These are phyloP conservation scores for Parnassius orleans DNA, from an alignment of 2,888 invertebrate genomes.

Conservation along the genomic window DNA sequence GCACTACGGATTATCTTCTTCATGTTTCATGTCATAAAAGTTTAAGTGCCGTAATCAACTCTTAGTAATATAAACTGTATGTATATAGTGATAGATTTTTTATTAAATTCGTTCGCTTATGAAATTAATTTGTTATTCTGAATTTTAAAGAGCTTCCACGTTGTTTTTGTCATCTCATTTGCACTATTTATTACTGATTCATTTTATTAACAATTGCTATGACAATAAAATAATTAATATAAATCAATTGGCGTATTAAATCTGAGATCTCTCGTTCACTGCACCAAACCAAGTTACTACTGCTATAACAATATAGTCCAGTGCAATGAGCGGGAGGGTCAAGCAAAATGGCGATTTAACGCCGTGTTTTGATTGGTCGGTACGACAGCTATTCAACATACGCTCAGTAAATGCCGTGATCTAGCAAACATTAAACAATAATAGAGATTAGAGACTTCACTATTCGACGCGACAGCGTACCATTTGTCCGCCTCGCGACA, in stretches of 20 bases:
- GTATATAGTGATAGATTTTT: slow-evolving; percentile 11
- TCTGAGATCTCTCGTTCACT: background rate
- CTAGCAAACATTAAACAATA: too few species aligned
- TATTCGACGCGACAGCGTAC: too few species aligned
- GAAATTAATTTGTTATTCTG: slow-evolving; percentile 1
- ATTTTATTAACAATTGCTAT: background rate
- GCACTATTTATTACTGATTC: background rate
- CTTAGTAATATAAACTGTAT: slow-evolving; percentile 3
- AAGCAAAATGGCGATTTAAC: background rate
- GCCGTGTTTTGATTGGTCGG: too few species aligned
- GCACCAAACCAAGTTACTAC: background rate
- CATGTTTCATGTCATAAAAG: too few species aligned
- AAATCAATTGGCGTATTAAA: background rate
- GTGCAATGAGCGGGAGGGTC: background rate
- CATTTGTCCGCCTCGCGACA: too few species aligned
- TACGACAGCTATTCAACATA: too few species aligned
- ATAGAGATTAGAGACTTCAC: too few species aligned
- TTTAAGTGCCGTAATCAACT: slow-evolving; percentile 1
- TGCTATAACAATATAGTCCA: background rate
- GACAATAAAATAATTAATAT: background rate
- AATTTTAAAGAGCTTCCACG: background rate
- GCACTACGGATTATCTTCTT: too few species aligned
- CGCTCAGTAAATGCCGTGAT: too few species aligned
- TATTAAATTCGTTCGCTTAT: background rate
- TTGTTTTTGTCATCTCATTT: background rate